A percentile compares a stretch with the other conserved stretches of the same genome.
Evolutionary conservation across 2,888 invertebrate genomes (phyloP).

Genomic region (Eupithecia exiguata): DNA sequence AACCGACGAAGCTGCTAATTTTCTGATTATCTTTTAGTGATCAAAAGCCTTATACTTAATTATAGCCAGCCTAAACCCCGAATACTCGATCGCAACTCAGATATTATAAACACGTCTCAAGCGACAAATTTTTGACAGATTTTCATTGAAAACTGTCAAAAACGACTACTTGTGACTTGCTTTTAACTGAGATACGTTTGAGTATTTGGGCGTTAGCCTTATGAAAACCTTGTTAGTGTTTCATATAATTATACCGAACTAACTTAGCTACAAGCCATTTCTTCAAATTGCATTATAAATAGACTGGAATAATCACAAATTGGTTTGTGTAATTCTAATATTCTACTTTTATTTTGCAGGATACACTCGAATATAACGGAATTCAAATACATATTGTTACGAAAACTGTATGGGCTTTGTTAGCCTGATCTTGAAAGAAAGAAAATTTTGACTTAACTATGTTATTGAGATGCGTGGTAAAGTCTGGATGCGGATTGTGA

Average conservation of each 20-base stretch:
- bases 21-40: not conserved
- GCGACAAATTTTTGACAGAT: too few relatives aligned
- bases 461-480: not conserved
- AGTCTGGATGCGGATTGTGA: conserved; percentile 44
- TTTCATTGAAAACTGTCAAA: too few relatives aligned
- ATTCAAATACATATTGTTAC: conserved; percentile 73
- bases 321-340: conserved; percentile 28
- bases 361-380: conserved; percentile 80
- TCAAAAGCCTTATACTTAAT: not conserved
- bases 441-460: conserved; percentile 5
- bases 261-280: not conserved
- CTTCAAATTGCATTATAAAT: not conserved
- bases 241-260: too few relatives aligned
- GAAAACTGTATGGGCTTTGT: conserved; percentile 73
- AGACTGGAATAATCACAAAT: not conserved
- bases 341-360: conserved; percentile 70
- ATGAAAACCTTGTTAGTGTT: too few relatives aligned
- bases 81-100: too few relatives aligned
- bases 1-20: not conserved
- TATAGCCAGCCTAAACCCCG: too few relatives aligned
- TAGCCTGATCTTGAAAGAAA: conserved; percentile 57
- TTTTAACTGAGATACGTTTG: too few relatives aligned
- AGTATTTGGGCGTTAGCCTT: too few relatives aligned
- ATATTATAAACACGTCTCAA: too few relatives aligned
- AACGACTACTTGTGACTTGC: too few relatives aligned